phyloP scores from a whole-genome alignment of 2,113 vertebrate species.

The Otocyon megalotis region DNA sequence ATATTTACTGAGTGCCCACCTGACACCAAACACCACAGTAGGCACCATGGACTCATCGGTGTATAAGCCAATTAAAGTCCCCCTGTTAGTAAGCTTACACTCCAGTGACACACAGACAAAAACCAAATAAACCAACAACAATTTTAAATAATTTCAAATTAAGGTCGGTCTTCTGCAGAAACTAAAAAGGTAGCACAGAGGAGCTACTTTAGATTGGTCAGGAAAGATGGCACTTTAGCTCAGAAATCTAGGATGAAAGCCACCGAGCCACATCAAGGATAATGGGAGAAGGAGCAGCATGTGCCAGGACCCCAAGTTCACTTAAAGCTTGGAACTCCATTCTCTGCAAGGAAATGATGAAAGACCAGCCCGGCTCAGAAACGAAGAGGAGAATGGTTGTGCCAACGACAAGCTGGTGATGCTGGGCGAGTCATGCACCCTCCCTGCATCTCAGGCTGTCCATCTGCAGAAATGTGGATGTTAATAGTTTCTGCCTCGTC shows the following conservation, averaged over 20 bases:
- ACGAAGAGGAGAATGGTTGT: not conserved
- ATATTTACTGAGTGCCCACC: not conserved
- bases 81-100: not conserved
- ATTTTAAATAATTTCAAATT: conserved; percentile 17
- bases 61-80: not conserved
- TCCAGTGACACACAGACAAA: not conserved
- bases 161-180: not conserved
- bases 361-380: not conserved
- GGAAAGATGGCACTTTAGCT: conserved; percentile 30
- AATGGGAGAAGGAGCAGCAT: not conserved
- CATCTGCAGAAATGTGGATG: not conserved
- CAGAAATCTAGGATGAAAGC: not conserved
- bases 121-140: not conserved
- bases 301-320: not conserved
- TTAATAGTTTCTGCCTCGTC: not conserved
- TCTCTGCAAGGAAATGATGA: not conserved
- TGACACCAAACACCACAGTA: not conserved
- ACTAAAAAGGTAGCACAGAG: not conserved
- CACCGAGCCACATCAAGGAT: not conserved
- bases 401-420: not conserved
- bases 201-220: not conserved
- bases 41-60: not conserved
- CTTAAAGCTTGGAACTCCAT: not conserved
- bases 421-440: accelerated
- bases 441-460: not conserved